Evolutionary conservation across 2,113 vertebrate genomes (phyloP), one percentile per base, ranked within the genome.

Genomic region (Propithecus coquereli): DNA sequence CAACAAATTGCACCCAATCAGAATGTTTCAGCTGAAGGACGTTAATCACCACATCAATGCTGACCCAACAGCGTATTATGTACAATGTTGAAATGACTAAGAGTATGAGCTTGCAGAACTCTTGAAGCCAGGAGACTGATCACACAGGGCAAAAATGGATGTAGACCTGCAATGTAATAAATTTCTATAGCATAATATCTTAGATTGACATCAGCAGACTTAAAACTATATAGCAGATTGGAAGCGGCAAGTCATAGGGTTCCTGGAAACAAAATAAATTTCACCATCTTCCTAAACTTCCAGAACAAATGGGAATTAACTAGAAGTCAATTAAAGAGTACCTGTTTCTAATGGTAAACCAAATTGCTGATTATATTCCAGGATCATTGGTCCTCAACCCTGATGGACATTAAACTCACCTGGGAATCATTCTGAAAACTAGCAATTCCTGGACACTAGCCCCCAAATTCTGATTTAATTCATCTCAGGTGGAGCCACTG

Each of bases 241-340:
- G n/a, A 87, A 73, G 50, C 87, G 59, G 16, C 7, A 63, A 93
- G 6, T 23, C 40, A 12, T 3, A 52, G 27, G 65, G 59, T 73
- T 95, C n/a, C 32, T 66, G n/a, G 9, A 89, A 80, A 57, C n/a
- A 71, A 94, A 94, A 88, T 80, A 50, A 73, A 76, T 54, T 45
- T 61, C 43, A 59, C 22, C 34, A 30, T 43, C 30, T 66, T 80
- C 7, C 32, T 83, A 83, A 93, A 74, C n/a, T 85, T 96, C 77
- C 47, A 86, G 12, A 84, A 40, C 63, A 88, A 2, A 16, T 47
- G 68, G 32, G 37, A 85, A 70, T 65, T 61, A 79, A 63, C n/a
- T 32, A 6, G 22, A 82, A 93, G 16, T 65, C 18, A 34, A 30
- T 66, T 43, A 47, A 71, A 94, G 50, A 50, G 20, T 76, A 68